These are phyloP conservation scores for Alfaro cultratus DNA, from an alignment of 2,797 vertebrate species.

Conservation along the genomic window DNA sequence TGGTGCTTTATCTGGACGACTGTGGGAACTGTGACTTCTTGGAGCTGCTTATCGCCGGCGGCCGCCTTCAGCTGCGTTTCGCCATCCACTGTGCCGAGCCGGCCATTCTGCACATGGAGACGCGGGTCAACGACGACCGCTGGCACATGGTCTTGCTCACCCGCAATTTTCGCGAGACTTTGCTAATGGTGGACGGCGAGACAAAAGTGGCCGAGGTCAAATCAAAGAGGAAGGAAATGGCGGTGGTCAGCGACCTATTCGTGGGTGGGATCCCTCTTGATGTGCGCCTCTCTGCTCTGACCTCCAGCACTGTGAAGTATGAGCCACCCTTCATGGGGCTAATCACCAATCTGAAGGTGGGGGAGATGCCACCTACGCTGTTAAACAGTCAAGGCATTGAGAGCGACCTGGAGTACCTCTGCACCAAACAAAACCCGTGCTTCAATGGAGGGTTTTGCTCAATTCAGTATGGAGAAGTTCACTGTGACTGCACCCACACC, in stretches of 20 bases:
- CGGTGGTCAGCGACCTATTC: constrained; percentile 93
- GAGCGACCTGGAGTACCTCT: constrained; percentile 85
- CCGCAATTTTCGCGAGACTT: constrained; percentile 88
- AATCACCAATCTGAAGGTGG: constrained; percentile 91
- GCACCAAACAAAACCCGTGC: constrained; percentile 90
- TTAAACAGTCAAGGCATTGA: constrained; percentile 92
- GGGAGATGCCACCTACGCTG: constrained; percentile 88
- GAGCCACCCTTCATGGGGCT: constrained; percentile 91
- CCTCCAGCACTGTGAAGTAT: constrained; percentile 93
- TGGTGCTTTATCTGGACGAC: constrained; percentile 94
- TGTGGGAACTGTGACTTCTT: constrained; percentile 96
- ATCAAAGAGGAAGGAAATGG: constrained; percentile 93
- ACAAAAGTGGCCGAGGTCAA: constrained; percentile 88
- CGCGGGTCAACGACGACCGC: constrained; percentile 87
- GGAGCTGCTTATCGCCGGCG: constrained; percentile 88
- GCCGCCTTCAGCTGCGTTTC: constrained; percentile 89
- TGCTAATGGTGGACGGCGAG: constrained; percentile 90
- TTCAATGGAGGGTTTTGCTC: constrained; percentile 89
- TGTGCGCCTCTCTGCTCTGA: constrained; percentile 90
- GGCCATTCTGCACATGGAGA: constrained; percentile 85
- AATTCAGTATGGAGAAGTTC: constrained; percentile 86
- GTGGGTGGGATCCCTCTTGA: constrained; percentile 93
- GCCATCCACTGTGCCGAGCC: constrained; percentile 94
- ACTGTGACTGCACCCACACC: constrained; percentile 91
- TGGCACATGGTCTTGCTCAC: constrained; percentile 95